These are phyloP conservation scores for Delia radicum DNA, from an alignment of 1,140 invertebrate genomes.

Conservation along the genomic window DNA sequence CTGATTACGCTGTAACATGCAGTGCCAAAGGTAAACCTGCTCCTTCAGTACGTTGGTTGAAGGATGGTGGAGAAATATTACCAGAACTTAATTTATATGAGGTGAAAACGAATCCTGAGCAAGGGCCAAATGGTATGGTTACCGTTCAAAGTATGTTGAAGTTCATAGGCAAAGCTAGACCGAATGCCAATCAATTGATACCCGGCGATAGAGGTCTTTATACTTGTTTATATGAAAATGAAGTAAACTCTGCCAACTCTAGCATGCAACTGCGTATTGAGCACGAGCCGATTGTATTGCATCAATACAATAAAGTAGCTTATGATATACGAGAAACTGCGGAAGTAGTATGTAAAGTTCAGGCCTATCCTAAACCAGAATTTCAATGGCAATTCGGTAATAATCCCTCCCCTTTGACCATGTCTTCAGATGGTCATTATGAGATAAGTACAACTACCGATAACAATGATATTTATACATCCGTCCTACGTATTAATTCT, in stretches of 20 bases:
- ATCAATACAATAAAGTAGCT: slow-evolving; percentile 85
- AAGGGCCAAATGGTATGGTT: slow-evolving; percentile 73
- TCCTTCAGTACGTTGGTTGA: slow-evolving; percentile 81
- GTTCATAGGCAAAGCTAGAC: slow-evolving; percentile 74
- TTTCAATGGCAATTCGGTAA: slow-evolving; percentile 87
- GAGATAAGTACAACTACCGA: slow-evolving; percentile 77
- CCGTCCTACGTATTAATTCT: slow-evolving; percentile 73
- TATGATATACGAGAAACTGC: slow-evolving; percentile 82
- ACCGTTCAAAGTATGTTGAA: slow-evolving; percentile 81
- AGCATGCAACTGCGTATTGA: slow-evolving; percentile 88
- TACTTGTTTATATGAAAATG: slow-evolving; percentile 85
- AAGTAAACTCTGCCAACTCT: slow-evolving; percentile 81
- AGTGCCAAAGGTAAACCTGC: slow-evolving; percentile 84
- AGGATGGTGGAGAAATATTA: slow-evolving; percentile 77
- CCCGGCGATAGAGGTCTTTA: slow-evolving; percentile 84
- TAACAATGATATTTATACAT: slow-evolving; percentile 83
- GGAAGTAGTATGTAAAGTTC: slow-evolving; percentile 82
- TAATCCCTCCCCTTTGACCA: slow-evolving; percentile 69
- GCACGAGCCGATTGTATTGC: slow-evolving; percentile 82
- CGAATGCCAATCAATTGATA: slow-evolving; percentile 72
- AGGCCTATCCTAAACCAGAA: slow-evolving; percentile 87
- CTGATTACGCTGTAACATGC: slow-evolving; percentile 78
- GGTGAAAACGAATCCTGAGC: slow-evolving; percentile 73
- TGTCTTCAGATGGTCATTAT: slow-evolving; percentile 81
- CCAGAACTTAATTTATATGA: slow-evolving; percentile 76